These are phyloP conservation scores for Eupsittula cactorum DNA, from an alignment of 2,113 vertebrate genomes.

Conservation along the genomic window DNA sequence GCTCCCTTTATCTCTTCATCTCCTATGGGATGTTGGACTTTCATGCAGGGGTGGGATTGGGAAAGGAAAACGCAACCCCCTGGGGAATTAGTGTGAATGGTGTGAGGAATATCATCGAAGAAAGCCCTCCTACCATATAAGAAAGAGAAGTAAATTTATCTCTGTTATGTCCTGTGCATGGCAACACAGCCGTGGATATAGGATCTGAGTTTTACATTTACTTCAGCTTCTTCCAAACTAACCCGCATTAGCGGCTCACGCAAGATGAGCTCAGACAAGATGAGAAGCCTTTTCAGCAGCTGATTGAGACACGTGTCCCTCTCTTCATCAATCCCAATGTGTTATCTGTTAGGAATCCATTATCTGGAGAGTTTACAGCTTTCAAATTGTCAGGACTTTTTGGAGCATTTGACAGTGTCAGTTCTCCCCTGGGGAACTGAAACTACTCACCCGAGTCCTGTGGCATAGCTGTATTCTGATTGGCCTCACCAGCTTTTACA, in stretches of 20 bases:
- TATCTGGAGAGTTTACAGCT: background rate
- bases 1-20: background rate
- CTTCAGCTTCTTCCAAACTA: background rate
- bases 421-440: background rate
- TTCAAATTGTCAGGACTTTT: background rate
- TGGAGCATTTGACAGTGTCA: background rate
- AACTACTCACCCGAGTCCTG: fast-evolving
- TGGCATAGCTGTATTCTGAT: fast-evolving
- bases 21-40: fast-evolving
- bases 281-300: background rate
- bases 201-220: background rate
- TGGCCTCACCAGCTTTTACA: background rate
- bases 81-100: background rate
- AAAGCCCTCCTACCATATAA: background rate
- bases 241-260: fast-evolving
- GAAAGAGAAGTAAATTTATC: background rate
- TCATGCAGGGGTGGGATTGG: background rate
- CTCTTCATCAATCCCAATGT: background rate
- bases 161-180: no score
- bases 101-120: background rate
- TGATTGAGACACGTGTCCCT: background rate
- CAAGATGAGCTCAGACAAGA: background rate
- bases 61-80: background rate
- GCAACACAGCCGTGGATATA: background rate
- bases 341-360: background rate